Evolutionary conservation across 1,140 invertebrate genomes (phyloP).

Genomic region (Homarus americanus): DNA sequence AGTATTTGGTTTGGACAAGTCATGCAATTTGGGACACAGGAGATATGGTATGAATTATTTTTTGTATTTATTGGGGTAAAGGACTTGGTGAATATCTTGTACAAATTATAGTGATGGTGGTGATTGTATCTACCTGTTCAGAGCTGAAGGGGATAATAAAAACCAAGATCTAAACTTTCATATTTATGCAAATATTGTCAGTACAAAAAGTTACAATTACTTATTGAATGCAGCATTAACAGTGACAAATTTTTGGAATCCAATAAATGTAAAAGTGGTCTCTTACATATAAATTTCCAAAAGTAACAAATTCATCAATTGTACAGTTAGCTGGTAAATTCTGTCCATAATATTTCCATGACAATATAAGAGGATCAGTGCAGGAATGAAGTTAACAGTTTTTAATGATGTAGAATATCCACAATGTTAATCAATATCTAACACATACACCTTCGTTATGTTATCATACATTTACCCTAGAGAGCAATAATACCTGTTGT

Average conservation of each 20-base stretch:
- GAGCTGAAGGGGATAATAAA: slow-evolving; percentile 3
- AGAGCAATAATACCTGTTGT: no score
- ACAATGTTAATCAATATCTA: no score
- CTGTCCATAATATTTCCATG: no score
- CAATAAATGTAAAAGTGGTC: no score
- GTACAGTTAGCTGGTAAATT: no score
- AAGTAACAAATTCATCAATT: no score
- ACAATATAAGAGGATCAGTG: no score
- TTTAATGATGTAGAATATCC: no score
- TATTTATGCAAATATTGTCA: background rate
- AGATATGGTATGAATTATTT: background rate
- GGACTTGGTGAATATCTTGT: background rate
- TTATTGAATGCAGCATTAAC: background rate
- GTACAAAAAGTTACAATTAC: background rate
- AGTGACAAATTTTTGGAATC: background rate
- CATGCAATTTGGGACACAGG: background rate
- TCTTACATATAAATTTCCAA: background rate
- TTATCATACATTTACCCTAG: no score
- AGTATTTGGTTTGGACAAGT: background rate
- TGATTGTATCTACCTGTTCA: background rate
- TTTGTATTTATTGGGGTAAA: background rate
- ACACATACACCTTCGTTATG: no score
- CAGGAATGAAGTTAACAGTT: no score
- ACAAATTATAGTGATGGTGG: background rate
- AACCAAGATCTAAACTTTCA: background rate